phyloP scores from a whole-genome alignment of 2,113 vertebrate genomes.

The Bubo scandiacus region DNA sequence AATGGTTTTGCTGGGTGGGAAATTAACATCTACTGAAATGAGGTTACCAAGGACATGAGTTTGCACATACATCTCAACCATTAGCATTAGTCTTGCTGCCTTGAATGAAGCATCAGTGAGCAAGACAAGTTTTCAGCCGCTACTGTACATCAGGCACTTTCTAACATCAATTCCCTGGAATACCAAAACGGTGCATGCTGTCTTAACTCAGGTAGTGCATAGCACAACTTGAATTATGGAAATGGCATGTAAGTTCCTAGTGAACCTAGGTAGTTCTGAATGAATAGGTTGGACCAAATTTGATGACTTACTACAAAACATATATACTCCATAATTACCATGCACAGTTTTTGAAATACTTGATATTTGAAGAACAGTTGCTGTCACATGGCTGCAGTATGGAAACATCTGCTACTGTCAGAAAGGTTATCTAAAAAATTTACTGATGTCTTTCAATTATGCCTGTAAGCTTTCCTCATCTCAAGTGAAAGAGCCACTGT shows the following conservation, averaged over 20 bases:
- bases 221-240: background rate
- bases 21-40: background rate
- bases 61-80: background rate
- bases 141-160: background rate
- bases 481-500: background rate
- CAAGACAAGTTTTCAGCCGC: background rate
- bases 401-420: background rate
- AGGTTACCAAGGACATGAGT: background rate
- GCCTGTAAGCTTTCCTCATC: background rate
- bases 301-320: background rate
- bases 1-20: background rate
- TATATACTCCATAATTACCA: background rate
- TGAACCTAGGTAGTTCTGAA: background rate
- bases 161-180: background rate
- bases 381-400: rapidly evolving
- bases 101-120: background rate
- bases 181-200: background rate
- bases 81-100: background rate
- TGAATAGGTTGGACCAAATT: background rate
- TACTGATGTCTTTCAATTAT: background rate
- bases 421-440: background rate
- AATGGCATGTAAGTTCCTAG: background rate
- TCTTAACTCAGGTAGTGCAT: background rate
- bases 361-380: background rate
- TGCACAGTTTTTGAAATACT: background rate